phyloP scores from a whole-genome alignment of 1,140 invertebrate species.

The Drosophila orena region DNA sequence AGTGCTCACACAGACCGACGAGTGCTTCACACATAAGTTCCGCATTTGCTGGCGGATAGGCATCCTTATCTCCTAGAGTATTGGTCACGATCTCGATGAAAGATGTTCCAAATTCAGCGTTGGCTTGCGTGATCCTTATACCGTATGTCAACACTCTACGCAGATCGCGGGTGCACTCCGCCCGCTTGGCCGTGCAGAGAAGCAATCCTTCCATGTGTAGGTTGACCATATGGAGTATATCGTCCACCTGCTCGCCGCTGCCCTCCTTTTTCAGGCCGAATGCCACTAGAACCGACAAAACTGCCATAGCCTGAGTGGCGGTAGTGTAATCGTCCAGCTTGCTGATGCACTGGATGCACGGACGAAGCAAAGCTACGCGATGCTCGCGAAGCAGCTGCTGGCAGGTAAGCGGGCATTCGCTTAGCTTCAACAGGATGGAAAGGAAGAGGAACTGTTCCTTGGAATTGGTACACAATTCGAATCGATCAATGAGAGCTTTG shows the following conservation, averaged over 20 bases:
- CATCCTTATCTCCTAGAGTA: slow-evolving; percentile 70
- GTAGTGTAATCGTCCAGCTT: slow-evolving; percentile 87
- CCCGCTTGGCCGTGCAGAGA: slow-evolving; percentile 65
- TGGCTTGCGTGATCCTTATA: slow-evolving; percentile 71
- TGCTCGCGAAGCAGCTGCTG: slow-evolving; percentile 86
- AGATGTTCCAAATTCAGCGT: slow-evolving; percentile 65
- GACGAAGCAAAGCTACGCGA: slow-evolving; percentile 85
- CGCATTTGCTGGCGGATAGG: slow-evolving; percentile 67
- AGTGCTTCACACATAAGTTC: slow-evolving; percentile 77
- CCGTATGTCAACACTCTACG: slow-evolving; percentile 71
- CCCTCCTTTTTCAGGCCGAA: slow-evolving; percentile 85
- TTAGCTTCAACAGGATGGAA: slow-evolving; percentile 86
- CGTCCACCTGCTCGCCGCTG: slow-evolving; percentile 59
- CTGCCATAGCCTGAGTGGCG: slow-evolving; percentile 89
- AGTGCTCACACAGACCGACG: slow-evolving; percentile 80
- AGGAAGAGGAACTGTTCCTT: slow-evolving; percentile 78
- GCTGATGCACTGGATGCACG: slow-evolving; percentile 87
- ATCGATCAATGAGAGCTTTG: slow-evolving; percentile 86
- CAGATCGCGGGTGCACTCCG: slow-evolving; percentile 65
- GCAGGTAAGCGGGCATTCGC: slow-evolving; percentile 86
- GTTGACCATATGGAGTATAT: slow-evolving; percentile 79
- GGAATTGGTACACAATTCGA: slow-evolving; percentile 74
- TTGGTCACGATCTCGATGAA: slow-evolving; percentile 77
- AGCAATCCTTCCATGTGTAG: slow-evolving; percentile 83
- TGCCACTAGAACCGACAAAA: slow-evolving; percentile 88